phyloP scores from a whole-genome alignment of 2,888 invertebrate species.

The Drosophila anceps region DNA sequence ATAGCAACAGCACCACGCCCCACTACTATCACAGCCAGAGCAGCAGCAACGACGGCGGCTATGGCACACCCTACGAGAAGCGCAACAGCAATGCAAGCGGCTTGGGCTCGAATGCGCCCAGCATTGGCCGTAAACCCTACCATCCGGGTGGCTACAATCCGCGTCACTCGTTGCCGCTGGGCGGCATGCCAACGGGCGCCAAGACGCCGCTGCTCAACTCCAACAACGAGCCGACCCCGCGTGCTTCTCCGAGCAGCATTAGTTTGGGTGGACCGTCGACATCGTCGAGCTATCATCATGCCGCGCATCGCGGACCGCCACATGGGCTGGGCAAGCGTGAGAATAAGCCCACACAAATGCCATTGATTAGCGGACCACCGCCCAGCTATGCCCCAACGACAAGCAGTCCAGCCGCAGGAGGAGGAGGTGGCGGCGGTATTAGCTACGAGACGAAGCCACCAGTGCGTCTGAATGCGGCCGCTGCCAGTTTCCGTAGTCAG shows the following conservation, averaged over 20 bases:
- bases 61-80: slow-evolving; percentile 74
- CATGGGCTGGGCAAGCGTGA: slow-evolving; percentile 77
- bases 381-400: slow-evolving; percentile 52
- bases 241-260: slow-evolving; percentile 77
- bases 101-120: slow-evolving; percentile 22
- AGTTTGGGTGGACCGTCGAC: slow-evolving; percentile 57
- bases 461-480: slow-evolving; percentile 78
- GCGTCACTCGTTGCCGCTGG: slow-evolving; percentile 64
- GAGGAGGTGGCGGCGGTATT: slow-evolving; percentile 25
- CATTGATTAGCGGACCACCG: slow-evolving; percentile 79
- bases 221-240: slow-evolving; percentile 79
- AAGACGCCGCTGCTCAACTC: slow-evolving; percentile 75
- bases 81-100: slow-evolving; percentile 68
- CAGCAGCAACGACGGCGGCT: slow-evolving; percentile 65
- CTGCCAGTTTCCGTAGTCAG: slow-evolving; percentile 81
- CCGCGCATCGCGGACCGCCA: slow-evolving; percentile 69
- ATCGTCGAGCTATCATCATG: slow-evolving; percentile 64
- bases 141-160: slow-evolving; percentile 71
- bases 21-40: slow-evolving; percentile 78
- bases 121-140: slow-evolving; percentile 58
- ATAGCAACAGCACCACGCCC: slow-evolving; percentile 81
- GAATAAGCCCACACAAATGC: slow-evolving; percentile 75
- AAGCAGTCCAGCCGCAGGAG: slow-evolving; percentile 43
- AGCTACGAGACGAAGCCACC: slow-evolving; percentile 75
- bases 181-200: slow-evolving; percentile 63